Evolutionary conservation across 2,113 vertebrate species (phyloP), one percentile per base, ranked within the genome.

Genomic region (Brachypodius melanocephalos): DNA sequence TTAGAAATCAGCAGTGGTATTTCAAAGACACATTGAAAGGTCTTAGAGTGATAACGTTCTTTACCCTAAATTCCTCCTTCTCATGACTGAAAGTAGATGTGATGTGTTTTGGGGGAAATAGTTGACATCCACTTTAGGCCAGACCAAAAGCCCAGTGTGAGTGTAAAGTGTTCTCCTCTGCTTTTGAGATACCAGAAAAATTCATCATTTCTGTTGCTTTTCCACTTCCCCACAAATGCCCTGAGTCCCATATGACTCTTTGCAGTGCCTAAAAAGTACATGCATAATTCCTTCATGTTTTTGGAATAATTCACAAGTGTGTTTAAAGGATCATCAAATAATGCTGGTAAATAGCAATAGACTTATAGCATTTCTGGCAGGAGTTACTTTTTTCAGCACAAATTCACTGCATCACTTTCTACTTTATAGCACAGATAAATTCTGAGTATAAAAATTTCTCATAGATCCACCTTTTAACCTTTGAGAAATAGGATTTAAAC

Each of bases 311-410:
- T 96, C 71, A 88, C 42, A 90, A 29, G 10, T 72, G 12, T 82
- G 51, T 87, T 96, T 96, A 94, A 65, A 75, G 28, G n/a, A 71
- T 90, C 76, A 90, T 94, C 90, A 86, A 83, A 6, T 97, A 93
- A 67, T 66, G 16, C 9, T 43, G 71, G 58, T 83, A 82, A 96
- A 82, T 87, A 96, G 72, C 51, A 95, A 82, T 26, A 80, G 12
- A 31, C 26, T 96, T 79, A 82, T 19, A 88, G 51, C 51, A 28
- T 90, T 97, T 81, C 61, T 81, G 66, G 43, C 17, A 81, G 63
- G 62, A 97, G 42, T 94, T 87, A 28, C n/a, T 68, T 87, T 97
- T 97, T 91, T 17, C 14, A 76, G 45, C 58, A 89, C 48, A 95
- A 94, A 79, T 92, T 96, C 67, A 84, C 85, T 92, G 71, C 22